Evolutionary conservation across 2,797 vertebrate genomes (phyloP), one percentile per base, ranked within the genome.

Genomic region (Intellagama lesueurii): DNA sequence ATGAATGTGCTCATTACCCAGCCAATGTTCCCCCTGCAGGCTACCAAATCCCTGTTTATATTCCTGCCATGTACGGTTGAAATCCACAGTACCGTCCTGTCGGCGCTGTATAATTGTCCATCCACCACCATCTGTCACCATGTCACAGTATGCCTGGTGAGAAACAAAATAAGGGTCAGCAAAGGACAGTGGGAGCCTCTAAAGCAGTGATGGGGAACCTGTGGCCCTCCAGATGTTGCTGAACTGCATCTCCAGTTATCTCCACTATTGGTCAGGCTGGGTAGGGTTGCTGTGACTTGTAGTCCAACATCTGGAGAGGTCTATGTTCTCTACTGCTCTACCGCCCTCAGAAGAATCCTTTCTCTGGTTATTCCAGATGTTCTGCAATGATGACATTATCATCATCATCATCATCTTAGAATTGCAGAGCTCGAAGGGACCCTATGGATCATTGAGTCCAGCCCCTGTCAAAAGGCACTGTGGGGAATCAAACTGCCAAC

Each of bases 101-200:
- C 97, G 95, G 64, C 91, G 95, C 96, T 98, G 98, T 92, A 98
- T 96, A 89, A 98, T 96, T 0, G 97, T 98, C 97, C 98, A 98
- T 0, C 98, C 97, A 0, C 98, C 98, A 2, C 97, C 97, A 1
- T 95, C 96, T 1, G 96, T 97, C 91, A 96, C 96, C 98, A 98
- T 98, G 96, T 98, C 97, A 95, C 98, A 98, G 92, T 96, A 95
- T 90, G 97, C 97, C 97, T 98, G 92, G 77, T 91, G 44, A 32
- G 47, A 64, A 24, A 76, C 4, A 40, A 35, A 40, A 24, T 17
- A 11, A 68, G 19, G 26, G 19, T 73, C 49, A 44, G 28, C 35
- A 16, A 85, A 30, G 19, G 68, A 44, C 16, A 56, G 19, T 6
- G 28, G 40, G 40, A 12, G 9, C 35, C 17, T 76, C 35, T 76